Evolutionary conservation across 2,113 vertebrate genomes (phyloP), one percentile per base, ranked within the genome.

Genomic region (Lagopus muta): DNA sequence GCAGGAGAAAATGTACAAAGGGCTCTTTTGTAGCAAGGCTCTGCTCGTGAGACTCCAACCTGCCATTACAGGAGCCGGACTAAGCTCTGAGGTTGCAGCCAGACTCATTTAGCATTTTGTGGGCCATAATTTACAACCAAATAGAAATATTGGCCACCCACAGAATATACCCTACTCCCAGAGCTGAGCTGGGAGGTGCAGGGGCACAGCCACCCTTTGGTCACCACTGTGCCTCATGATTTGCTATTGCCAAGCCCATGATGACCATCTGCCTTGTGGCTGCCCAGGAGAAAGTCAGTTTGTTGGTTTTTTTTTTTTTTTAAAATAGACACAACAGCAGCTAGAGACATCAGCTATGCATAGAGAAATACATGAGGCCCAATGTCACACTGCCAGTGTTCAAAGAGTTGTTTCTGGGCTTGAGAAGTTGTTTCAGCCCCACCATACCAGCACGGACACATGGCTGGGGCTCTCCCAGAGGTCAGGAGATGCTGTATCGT

Each of bases 211-310:
- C 84, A 80, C 34, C 76, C 70, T 42, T 78, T 73, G 70, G 61
- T 57, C 91, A 34, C 82, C 85, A 65, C 65, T 0, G 0, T 75
- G 86, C 86, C 91, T 88, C 91, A 93, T 88, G 85, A 55, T 70
- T 86, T 22, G 47, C 65, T 91, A 42, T 19, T 93, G 79, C 91
- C 94, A 92, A 87, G 40, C 82, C 82, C 2, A 0, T 52, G 72
- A 30, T n/a, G 75, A 30, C 89, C 93, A 94, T 94, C 91, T 96
- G 90, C 93, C 88, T 86, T 69, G 52, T 82, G 86, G 85, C 80
- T 93, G 82, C 88, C 65, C 19, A 32, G 65, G 69, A 96, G 75
- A 86, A 94, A 80, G 42, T 73, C 32, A 16, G 42, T 40, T 40
- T 40, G 42, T 43, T 16, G 15, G 6, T n/a, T n/a, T n/a, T n/a